These are phyloP conservation scores for Stegodyphus mimosarum DNA, from an alignment of 1,140 invertebrate genomes.

Conservation along the genomic window DNA sequence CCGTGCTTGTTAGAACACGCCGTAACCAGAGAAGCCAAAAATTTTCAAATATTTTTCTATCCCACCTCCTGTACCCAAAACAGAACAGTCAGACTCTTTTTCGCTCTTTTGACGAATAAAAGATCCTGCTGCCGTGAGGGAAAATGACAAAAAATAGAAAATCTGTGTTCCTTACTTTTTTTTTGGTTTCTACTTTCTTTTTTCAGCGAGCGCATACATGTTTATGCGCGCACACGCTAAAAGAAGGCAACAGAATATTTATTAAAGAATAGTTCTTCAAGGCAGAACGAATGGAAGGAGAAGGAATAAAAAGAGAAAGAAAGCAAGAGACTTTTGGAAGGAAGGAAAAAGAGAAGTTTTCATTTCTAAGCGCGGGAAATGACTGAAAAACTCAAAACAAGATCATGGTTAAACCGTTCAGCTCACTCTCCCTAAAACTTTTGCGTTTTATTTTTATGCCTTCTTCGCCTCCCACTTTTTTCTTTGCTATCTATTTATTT, in stretches of 20 bases:
- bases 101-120: slow-evolving; percentile 1
- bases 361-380: slow-evolving; percentile 25
- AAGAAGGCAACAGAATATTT: too few species aligned
- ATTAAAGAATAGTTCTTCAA: too few species aligned
- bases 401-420: slow-evolving; percentile 58
- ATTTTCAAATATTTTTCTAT: slow-evolving; percentile 58
- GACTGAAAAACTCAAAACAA: slow-evolving; percentile 58
- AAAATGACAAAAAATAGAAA: slow-evolving; percentile 13
- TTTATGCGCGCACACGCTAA: too few species aligned
- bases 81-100: neutral
- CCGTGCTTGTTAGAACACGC: slow-evolving; percentile 43
- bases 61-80: neutral
- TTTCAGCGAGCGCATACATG: neutral
- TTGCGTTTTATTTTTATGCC: neutral
- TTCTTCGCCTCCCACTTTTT: neutral
- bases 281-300: too few species aligned
- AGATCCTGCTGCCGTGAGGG: slow-evolving; percentile 18
- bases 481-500: slow-evolving; percentile 12
- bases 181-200: neutral
- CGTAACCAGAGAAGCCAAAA: slow-evolving; percentile 30
- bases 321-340: neutral
- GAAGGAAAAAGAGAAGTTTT: neutral
- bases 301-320: neutral
- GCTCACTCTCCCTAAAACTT: neutral
- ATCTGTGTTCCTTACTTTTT: slow-evolving; percentile 3